Evolutionary conservation across 2,113 vertebrate species (phyloP), one percentile per base, ranked within the genome.

Genomic region (Xenotilapia flavipinnis): DNA sequence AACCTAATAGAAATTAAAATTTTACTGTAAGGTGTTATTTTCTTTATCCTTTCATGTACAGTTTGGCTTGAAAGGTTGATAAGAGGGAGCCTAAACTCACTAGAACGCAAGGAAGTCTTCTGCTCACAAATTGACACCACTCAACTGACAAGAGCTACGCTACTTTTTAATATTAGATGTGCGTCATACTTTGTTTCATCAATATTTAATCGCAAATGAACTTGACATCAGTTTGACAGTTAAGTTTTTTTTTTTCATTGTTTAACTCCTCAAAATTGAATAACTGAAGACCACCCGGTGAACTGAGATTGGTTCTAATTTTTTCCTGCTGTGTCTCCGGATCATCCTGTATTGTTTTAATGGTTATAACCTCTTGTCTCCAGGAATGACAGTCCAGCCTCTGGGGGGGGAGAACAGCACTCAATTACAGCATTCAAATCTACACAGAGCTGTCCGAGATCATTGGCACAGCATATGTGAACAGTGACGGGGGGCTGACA

Each of bases 391-490:
- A 92, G 79, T 58, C 80, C 9, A 82, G 62, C 73, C 86, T 79
- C 80, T 31, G 55, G 83, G 79, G 7, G 9, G 26, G 23, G 60
- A n/a, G 23, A 8, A 6, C 62, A 33, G 88, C 5, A 12, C 93
- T 93, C 94, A 92, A 92, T 95, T 95, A 94, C 82, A 80, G 86
- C 93, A 75, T 90, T 94, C 93, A 94, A 90, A 94, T 95, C 93
- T 51, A 84, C 92, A 80, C 82, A 6, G 73, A 86, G 91, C 90
- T 89, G 90, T 92, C 92, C 4, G 14, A 82, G 68, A 85, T 81
- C 88, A 70, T 86, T 12, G 79, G 14, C 70, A 19, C 79, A 86
- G 80, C 91, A 85, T 56, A 90, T 90, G 91, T 81, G 90, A 90
- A 54, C 58, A 3, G 58, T 82, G 86, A 87, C 65, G 3, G 85